Percentiles rank a stretch among this genome's conserved stretches.
These are phyloP conservation scores for Opisthograptis luteolata DNA, from an alignment of 2,888 invertebrate species.

Conservation along the genomic window DNA sequence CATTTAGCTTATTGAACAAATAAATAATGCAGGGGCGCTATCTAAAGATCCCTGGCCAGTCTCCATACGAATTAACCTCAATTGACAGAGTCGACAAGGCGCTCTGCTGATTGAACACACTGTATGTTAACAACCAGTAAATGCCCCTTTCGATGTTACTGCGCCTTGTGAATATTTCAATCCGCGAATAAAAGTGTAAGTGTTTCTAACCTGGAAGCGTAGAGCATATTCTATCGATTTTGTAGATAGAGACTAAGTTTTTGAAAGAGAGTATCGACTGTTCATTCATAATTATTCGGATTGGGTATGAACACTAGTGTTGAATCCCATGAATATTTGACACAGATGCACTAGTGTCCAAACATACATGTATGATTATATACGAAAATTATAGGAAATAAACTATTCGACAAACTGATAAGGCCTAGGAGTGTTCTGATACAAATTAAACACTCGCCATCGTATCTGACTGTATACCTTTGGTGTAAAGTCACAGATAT, in stretches of 20 bases:
- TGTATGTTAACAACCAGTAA: slow-evolving; percentile 60
- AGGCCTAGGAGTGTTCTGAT: slow-evolving; percentile 36
- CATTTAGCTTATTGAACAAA: slow-evolving; percentile 77
- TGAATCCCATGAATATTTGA: too few relatives aligned
- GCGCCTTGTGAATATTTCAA: slow-evolving; percentile 57
- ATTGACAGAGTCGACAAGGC: slow-evolving; percentile 80
- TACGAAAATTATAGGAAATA: slow-evolving; percentile 7
- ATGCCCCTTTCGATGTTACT: slow-evolving; percentile 56
- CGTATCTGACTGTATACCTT: not conserved
- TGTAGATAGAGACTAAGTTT: not conserved
- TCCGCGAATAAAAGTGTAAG: slow-evolving; percentile 16
- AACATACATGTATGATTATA: not conserved
- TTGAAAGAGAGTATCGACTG: too few relatives aligned
- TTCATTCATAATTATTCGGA: too few relatives aligned
- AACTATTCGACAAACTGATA: slow-evolving; percentile 23
- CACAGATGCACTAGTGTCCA: too few relatives aligned
- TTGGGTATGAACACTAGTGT: too few relatives aligned
- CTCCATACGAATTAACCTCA: slow-evolving; percentile 83
- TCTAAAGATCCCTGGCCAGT: slow-evolving; percentile 76
- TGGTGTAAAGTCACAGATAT: slow-evolving; percentile 39
- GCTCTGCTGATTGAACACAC: slow-evolving; percentile 80
- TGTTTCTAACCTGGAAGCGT: not conserved
- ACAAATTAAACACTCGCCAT: slow-evolving; percentile 8
- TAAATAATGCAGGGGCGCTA: slow-evolving; percentile 78
- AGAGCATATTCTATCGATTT: not conserved